phyloP scores from a whole-genome alignment of 2,888 invertebrate genomes.

The Eupithecia tripunctaria region DNA sequence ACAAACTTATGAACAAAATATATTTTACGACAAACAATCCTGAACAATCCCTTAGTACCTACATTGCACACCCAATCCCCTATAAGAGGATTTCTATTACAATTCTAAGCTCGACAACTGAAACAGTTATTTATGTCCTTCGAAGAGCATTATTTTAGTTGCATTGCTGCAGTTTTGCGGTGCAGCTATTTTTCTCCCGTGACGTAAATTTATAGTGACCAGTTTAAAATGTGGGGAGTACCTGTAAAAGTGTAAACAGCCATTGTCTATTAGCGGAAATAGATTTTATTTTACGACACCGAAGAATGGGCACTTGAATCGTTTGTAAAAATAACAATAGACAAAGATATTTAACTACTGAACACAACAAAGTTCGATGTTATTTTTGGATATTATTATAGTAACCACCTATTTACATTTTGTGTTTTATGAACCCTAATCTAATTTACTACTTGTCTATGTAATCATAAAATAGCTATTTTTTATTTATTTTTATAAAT shows the following conservation, averaged over 20 bases:
- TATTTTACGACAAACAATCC: not conserved
- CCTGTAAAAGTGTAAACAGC: constrained; percentile 25
- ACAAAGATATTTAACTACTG: not conserved
- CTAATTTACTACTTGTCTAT: too few species aligned
- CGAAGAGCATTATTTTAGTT: constrained; percentile 46
- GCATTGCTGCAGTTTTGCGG: constrained; percentile 43
- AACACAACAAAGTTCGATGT: not conserved
- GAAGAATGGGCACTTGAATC: constrained; percentile 10
- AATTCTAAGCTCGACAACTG: constrained; percentile 28
- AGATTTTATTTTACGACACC: constrained; percentile 24
- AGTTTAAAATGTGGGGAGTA: constrained; percentile 30
- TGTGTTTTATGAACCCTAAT: too few species aligned
- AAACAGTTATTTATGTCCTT: constrained; percentile 48
- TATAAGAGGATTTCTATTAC: constrained; percentile 24
- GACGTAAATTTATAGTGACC: constrained; percentile 35
- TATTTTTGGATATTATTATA: not conserved
- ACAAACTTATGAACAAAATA: not conserved
- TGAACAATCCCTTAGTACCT: constrained; percentile 12
- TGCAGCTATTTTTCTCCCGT: constrained; percentile 38
- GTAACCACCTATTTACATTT: too few species aligned
- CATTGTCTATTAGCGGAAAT: constrained; percentile 33
- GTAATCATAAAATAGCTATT: too few species aligned
- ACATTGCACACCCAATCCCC: constrained; percentile 17
- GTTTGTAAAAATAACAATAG: constrained; percentile 8
- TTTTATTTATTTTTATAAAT: too few species aligned